A percentile compares a stretch with the other conserved stretches of the same genome.
phyloP scores from a whole-genome alignment of 2,888 invertebrate species.

The Stramonita haemastoma region DNA sequence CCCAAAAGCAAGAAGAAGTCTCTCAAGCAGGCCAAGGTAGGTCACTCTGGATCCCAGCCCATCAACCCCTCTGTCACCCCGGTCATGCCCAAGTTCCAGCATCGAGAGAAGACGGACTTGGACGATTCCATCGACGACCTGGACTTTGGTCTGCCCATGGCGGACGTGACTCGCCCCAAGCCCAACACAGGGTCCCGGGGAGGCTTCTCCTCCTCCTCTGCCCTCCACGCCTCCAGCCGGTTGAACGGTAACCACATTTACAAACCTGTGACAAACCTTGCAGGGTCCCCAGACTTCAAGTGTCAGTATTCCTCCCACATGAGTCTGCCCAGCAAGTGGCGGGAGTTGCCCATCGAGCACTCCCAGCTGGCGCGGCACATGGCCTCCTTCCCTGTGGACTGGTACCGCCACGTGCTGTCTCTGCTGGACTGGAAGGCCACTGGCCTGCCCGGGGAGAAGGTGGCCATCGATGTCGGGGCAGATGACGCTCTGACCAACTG shows the following conservation, averaged over 20 bases:
- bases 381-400: slow-evolving; percentile 68
- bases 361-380: slow-evolving; percentile 65
- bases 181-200: slow-evolving; percentile 23
- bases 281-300: slow-evolving; percentile 71
- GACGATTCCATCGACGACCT: slow-evolving; percentile 68
- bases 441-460: slow-evolving; percentile 60
- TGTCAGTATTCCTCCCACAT: slow-evolving; percentile 69
- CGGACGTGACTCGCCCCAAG: slow-evolving; percentile 58
- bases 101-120: slow-evolving; percentile 45
- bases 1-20: slow-evolving; percentile 50
- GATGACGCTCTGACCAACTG: slow-evolving; percentile 68
- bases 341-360: slow-evolving; percentile 70
- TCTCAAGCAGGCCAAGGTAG: slow-evolving; percentile 41
- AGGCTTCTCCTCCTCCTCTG: not conserved
- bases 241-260: slow-evolving; percentile 66
- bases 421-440: slow-evolving; percentile 62
- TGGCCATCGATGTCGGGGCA: slow-evolving; percentile 61
- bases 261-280: slow-evolving; percentile 70
- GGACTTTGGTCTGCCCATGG: slow-evolving; percentile 71
- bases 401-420: slow-evolving; percentile 70
- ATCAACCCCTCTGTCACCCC: slow-evolving; percentile 45
- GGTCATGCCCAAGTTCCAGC: slow-evolving; percentile 36
- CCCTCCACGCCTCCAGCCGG: slow-evolving; percentile 29
- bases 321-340: slow-evolving; percentile 70
- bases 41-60: slow-evolving; percentile 38